Evolutionary conservation across 2,888 invertebrate species (phyloP), one percentile per base, ranked within the genome.

Genomic region (Cantharis nigra): DNA sequence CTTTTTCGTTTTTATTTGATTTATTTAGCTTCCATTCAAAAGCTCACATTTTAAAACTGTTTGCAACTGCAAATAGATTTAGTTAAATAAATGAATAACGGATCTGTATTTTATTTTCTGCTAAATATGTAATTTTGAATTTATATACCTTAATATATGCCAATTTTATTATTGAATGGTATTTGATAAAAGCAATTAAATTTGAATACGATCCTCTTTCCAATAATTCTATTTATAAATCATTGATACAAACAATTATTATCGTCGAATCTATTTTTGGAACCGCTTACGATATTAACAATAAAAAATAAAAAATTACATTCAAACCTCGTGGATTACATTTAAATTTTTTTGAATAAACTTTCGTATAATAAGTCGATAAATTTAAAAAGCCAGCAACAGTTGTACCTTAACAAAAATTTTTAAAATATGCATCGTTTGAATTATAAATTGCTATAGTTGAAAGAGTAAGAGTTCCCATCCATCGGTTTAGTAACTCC

Each of bases 401-500:
- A 49, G 65, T 65, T 20, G 23, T 9, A 33, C 71, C 64, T 75
- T 64, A 18, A 70, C 71, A 71, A 70, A 75, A 75, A 62, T 67
- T 63, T 26, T 71, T 75, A 71, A 75, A 75, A 75, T 75, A 75
- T 75, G 75, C 75, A 70, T 75, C 75, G 63, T 30, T 49, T 33
- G 71, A 74, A 74, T 74, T 75, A 64, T 75, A 75, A 75, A 75
- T 75, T 70, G 71, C 71, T 70, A 65, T 70, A 75, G 75, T 71
- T 75, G 70, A 64, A 75, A 67, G 75, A 75, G 71, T 71, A 74
- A 75, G 71, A 70, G 70, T 20, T 63, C 75, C 75, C 75, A 71
- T 75, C 75, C 71, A 75, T 75, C 75, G 70, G 70, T 63, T 18
- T 74, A 75, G 75, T 64, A 75, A 75, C 75, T 75, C 75, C 75